Evolutionary conservation across 2,797 vertebrate genomes (phyloP).

Genomic region (Gorsachius magnificus): DNA sequence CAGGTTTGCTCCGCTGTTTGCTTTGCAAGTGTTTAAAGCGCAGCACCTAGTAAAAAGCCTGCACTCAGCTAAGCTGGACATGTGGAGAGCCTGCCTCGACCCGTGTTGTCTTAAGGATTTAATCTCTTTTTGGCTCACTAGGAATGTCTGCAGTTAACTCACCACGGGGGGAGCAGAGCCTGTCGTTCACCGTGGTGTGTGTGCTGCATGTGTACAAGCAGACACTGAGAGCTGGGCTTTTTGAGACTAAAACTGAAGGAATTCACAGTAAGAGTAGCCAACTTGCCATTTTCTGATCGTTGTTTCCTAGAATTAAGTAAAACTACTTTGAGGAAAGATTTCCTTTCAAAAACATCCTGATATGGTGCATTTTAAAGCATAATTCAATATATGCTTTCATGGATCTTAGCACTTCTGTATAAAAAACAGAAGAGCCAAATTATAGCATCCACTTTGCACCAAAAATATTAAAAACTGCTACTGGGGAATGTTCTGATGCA

Average conservation of each 20-base stretch:
- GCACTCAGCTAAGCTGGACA: conserved; percentile 23
- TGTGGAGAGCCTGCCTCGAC: neutral
- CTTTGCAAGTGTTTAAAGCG: conserved; percentile 5
- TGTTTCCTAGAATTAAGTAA: conserved; percentile 21
- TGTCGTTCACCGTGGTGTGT: neutral
- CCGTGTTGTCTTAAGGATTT: conserved; percentile 42
- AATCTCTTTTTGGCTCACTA: conserved; percentile 38
- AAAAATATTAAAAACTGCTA: neutral
- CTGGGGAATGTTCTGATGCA: neutral
- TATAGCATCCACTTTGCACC: neutral
- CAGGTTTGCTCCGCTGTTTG: neutral
- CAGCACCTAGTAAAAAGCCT: conserved; percentile 49
- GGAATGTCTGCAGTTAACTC: conserved; percentile 38
- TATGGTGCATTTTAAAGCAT: neutral
- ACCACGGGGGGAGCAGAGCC: neutral
- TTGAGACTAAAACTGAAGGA: neutral
- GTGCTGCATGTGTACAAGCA: neutral
- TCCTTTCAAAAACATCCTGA: neutral
- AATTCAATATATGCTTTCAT: neutral
- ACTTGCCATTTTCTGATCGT: neutral
- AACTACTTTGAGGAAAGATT: neutral
- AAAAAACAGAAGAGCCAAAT: neutral
- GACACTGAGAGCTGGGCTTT: neutral
- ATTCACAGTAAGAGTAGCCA: neutral
- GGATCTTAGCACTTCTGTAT: neutral